A percentile compares a stretch with the other conserved stretches of the same genome.
Conservation (phyloP, 2,113 vertebrate species). For the Cavia aperea region DNA sequence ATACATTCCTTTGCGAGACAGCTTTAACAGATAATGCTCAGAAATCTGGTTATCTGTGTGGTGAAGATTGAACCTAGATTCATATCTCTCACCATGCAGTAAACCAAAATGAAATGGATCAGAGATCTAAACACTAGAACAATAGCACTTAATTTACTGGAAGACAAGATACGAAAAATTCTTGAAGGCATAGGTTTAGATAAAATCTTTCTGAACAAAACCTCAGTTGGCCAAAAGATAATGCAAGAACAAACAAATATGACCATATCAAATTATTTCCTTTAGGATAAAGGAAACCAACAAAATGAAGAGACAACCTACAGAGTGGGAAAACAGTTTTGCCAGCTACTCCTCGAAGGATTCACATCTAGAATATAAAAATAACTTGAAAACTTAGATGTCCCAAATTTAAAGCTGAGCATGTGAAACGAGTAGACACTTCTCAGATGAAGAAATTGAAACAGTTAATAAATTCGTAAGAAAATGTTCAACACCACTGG, state of each 20-base stretch:
- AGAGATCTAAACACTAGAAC: neutral
- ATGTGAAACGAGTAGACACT: neutral
- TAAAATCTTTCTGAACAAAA: neutral
- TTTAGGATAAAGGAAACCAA: neutral
- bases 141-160: neutral
- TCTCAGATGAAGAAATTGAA: neutral
- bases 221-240: neutral
- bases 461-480: neutral
- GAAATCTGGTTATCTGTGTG: neutral
- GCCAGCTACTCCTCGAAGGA: neutral
- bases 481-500: neutral
- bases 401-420: neutral
- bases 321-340: neutral
- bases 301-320: neutral
- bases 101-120: neutral
- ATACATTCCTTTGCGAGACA: neutral
- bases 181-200: neutral
- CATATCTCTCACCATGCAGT: neutral
- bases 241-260: neutral
- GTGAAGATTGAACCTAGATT: neutral
- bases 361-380: neutral
- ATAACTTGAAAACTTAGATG: neutral
- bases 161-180: neutral
- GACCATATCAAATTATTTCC: neutral
- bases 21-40: neutral